These are phyloP conservation scores for Rhynchomys soricoides DNA, from an alignment of 2,113 vertebrate genomes.

Conservation along the genomic window DNA sequence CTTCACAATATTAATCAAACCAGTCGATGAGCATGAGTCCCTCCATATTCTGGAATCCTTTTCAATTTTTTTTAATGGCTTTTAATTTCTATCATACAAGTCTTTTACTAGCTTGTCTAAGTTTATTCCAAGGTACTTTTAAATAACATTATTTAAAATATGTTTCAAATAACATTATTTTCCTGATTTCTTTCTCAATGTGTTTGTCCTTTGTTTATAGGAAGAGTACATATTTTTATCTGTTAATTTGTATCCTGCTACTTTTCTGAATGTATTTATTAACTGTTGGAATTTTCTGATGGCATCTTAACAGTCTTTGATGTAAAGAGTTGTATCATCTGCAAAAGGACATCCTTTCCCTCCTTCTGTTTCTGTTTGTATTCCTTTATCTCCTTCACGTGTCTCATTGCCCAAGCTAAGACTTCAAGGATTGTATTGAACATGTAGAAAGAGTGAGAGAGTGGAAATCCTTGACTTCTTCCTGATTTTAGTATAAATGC, in stretches of 20 bases:
- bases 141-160: background rate
- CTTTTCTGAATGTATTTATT: background rate
- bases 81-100: background rate
- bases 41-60: background rate
- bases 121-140: background rate
- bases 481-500: background rate
- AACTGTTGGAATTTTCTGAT: background rate
- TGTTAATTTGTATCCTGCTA: background rate
- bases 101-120: background rate
- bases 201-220: background rate
- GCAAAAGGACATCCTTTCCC: background rate
- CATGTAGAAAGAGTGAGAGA: background rate
- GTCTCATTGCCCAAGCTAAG: background rate
- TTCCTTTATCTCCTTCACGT: background rate
- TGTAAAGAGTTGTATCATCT: background rate
- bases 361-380: background rate
- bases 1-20: background rate
- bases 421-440: background rate
- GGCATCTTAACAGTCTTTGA: background rate
- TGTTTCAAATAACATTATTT: background rate
- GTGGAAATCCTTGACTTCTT: background rate
- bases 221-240: background rate
- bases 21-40: background rate
- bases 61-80: background rate
- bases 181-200: background rate